These are phyloP conservation scores for Ibidorhyncha struthersii DNA, from an alignment of 2,113 vertebrate species.

Conservation along the genomic window DNA sequence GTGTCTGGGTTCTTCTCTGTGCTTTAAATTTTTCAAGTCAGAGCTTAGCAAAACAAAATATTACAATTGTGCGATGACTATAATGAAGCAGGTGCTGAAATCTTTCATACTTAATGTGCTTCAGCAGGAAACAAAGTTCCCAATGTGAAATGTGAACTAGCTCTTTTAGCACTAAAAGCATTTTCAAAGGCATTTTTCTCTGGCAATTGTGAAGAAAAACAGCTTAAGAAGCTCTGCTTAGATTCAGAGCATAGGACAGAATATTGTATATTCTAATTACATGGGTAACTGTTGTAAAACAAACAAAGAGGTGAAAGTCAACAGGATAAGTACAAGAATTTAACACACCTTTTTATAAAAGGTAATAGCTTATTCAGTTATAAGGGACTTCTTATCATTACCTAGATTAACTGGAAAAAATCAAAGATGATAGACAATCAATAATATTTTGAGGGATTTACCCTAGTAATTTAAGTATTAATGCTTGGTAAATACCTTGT, in stretches of 20 bases:
- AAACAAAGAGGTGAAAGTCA: not conserved
- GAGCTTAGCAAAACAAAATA: not conserved
- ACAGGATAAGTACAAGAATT: not conserved
- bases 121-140: not conserved
- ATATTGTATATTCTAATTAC: not conserved
- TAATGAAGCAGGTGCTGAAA: not conserved
- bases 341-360: not conserved
- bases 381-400: not conserved
- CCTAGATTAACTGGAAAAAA: not conserved
- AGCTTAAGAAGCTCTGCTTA: not conserved
- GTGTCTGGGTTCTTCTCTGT: not conserved
- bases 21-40: not conserved
- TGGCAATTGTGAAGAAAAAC: not conserved
- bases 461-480: not conserved
- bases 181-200: not conserved
- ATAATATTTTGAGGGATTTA: not conserved
- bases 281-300: not conserved
- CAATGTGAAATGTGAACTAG: not conserved
- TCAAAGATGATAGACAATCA: not conserved
- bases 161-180: not conserved
- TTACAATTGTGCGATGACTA: not conserved
- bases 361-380: not conserved
- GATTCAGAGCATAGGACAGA: not conserved
- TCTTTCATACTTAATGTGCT: not conserved
- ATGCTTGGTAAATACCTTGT: not conserved